Evolutionary conservation across 2,888 invertebrate genomes (phyloP).

Genomic region (Pristionchus exspectatus): DNA sequence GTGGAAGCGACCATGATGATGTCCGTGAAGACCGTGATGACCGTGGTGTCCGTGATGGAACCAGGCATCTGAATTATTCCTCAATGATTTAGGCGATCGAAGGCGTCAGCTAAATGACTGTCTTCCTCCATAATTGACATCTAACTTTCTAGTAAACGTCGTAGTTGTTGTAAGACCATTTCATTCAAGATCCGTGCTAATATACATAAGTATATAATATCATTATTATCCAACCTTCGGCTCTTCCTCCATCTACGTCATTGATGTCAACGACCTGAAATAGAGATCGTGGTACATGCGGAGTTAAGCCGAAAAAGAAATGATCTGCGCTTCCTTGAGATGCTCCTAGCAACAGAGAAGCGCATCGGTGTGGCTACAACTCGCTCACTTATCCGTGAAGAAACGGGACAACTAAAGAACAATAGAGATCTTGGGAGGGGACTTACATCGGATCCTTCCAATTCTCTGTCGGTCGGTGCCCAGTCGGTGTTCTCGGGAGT

Average conservation of each 20-base stretch:
- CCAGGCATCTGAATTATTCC: not conserved
- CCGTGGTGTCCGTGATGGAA: not conserved
- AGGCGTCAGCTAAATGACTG: no score
- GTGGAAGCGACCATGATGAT: not conserved
- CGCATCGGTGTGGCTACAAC: not conserved
- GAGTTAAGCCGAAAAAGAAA: not conserved
- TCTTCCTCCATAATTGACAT: no score
- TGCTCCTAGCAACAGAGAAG: not conserved
- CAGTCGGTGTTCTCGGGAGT: not conserved
- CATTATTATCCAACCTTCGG: not conserved
- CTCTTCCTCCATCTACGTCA: not conserved
- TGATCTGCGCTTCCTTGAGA: not conserved
- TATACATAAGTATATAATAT: no score
- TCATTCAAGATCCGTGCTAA: no score
- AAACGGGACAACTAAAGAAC: not conserved
- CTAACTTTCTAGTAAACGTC: no score
- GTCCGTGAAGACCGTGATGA: constrained; percentile 4
- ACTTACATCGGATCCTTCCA: not conserved
- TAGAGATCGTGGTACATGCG: not conserved
- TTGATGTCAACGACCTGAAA: not conserved
- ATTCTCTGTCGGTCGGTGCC: not conserved
- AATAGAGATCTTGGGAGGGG: not conserved
- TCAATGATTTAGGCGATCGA: not conserved
- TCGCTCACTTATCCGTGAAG: not conserved
- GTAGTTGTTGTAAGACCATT: no score